Conservation (phyloP, 2,113 vertebrate species). For the Crotalus helleri region DNA sequence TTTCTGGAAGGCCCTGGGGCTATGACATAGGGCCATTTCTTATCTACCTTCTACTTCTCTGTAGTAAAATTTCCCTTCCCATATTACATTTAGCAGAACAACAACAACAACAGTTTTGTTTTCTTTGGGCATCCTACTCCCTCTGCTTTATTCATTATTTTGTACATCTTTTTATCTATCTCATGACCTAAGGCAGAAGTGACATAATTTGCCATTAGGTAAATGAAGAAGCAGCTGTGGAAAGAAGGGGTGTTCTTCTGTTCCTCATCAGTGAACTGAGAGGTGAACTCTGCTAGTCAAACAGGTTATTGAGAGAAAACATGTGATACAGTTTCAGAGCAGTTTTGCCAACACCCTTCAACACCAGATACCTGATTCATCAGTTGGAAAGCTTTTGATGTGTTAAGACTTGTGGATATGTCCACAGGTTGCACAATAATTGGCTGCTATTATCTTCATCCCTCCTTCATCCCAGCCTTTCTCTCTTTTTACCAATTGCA, state of each 20-base stretch:
- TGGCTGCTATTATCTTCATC: neutral
- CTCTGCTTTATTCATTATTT: neutral
- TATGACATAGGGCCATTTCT: neutral
- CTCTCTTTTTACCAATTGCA: conserved; percentile 8
- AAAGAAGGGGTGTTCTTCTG: neutral
- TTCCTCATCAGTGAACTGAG: conserved; percentile 49
- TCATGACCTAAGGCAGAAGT: conserved; percentile 42
- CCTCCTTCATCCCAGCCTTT: neutral
- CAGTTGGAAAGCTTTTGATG: conserved; percentile 49
- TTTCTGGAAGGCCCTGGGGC: neutral
- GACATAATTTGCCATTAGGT: conserved; percentile 47
- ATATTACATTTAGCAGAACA: neutral
- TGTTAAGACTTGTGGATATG: conserved; percentile 43
- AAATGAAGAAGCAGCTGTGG: conserved; percentile 46
- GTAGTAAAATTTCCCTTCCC: neutral
- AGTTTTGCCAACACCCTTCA: conserved; percentile 45
- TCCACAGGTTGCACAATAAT: neutral
- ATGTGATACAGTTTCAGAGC: conserved; percentile 45
- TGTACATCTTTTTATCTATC: conserved; percentile 32
- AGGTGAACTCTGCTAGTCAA: conserved; percentile 47
- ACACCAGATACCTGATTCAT: conserved; percentile 25
- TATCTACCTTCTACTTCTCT: neutral
- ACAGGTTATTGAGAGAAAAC: conserved; percentile 53
- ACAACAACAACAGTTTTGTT: neutral
- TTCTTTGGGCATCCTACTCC: neutral